Evolutionary conservation across 1,140 invertebrate genomes (phyloP), one percentile per base, ranked within the genome.

Genomic region (Neodiprion virginianus): DNA sequence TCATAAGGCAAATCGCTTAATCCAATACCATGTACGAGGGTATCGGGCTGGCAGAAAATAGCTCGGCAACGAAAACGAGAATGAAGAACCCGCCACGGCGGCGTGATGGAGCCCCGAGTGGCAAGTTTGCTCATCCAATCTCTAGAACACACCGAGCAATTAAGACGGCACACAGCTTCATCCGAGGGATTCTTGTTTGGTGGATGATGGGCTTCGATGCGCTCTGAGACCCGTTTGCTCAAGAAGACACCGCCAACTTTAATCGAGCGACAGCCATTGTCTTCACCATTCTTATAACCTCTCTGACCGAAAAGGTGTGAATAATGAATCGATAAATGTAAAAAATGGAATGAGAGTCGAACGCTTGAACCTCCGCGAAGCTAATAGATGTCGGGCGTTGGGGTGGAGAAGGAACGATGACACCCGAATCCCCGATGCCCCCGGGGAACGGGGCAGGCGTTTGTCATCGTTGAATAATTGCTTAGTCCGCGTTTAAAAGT

Each of bases 401-500:
- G 53, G 53, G 11, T 17, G 53, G 53, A 17, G 5, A 8, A 14
- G 8, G n/a, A 8, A 8, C 53, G 53, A 61, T 61, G 53, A 61
- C 53, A 61, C 53, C 53, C n/a, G 28, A 40, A 40, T 7, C 53
- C 53, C 53, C n/a, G 28, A 40, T 3, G 8, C 53, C 66, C n/a
- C 21, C 76, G 72, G 69, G 72, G 76, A 76, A 79, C 76, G 76
- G 80, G 78, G 79, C 76, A 82, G 78, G 83, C 83, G 80, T 85
- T 84, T 85, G 82, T 85, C 83, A 85, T 84, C 81, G 81, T 74
- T 83, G 82, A 85, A 84, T 86, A 86, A 86, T 85, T 81, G 80
- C 75, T 74, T 71, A 79, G 79, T 77, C 79, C 79, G 61, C 77
- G 82, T 83, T 85, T 84, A 84, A 85, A 84, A 85, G 82, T 84